These are phyloP conservation scores for Rhodophaea formosa DNA, from an alignment of 2,888 invertebrate genomes.

Conservation along the genomic window DNA sequence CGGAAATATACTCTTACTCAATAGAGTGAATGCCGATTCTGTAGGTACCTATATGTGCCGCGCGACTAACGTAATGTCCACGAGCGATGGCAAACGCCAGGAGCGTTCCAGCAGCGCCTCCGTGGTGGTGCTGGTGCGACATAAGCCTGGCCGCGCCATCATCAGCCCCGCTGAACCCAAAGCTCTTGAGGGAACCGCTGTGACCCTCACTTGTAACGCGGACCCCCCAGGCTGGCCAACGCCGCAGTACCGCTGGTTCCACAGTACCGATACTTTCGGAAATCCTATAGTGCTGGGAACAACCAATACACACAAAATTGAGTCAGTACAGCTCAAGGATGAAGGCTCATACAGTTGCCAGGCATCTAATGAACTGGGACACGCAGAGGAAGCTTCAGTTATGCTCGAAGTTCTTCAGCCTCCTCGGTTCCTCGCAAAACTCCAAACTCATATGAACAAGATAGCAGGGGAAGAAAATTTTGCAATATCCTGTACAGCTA, in stretches of 20 bases:
- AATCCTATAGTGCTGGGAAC: constrained; percentile 86
- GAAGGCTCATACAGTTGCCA: constrained; percentile 95
- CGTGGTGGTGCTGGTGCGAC: constrained; percentile 90
- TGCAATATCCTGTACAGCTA: constrained; percentile 90
- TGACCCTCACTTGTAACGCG: constrained; percentile 91
- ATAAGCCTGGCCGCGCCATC: constrained; percentile 91
- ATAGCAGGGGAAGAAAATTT: constrained; percentile 90
- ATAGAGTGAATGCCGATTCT: constrained; percentile 89
- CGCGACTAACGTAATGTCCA: constrained; percentile 91
- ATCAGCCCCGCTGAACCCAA: constrained; percentile 92
- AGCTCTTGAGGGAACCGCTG: constrained; percentile 90
- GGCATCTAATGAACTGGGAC: constrained; percentile 93
- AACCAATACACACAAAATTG: constrained; percentile 91
- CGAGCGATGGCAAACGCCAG: constrained; percentile 85
- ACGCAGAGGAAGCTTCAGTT: constrained; percentile 91
- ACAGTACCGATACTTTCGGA: constrained; percentile 84
- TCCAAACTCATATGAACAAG: constrained; percentile 90
- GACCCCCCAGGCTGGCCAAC: constrained; percentile 96
- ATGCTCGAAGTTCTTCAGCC: constrained; percentile 93
- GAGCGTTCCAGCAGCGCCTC: constrained; percentile 91
- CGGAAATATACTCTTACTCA: constrained; percentile 87
- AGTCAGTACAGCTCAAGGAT: constrained; percentile 90
- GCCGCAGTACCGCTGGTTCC: constrained; percentile 94
- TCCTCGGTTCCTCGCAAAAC: constrained; percentile 90
- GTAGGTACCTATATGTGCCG: constrained; percentile 94